Percentiles rank a stretch among this genome's conserved stretches.
These are phyloP conservation scores for Erannis defoliaria DNA, from an alignment of 2,888 invertebrate species.

Conservation along the genomic window DNA sequence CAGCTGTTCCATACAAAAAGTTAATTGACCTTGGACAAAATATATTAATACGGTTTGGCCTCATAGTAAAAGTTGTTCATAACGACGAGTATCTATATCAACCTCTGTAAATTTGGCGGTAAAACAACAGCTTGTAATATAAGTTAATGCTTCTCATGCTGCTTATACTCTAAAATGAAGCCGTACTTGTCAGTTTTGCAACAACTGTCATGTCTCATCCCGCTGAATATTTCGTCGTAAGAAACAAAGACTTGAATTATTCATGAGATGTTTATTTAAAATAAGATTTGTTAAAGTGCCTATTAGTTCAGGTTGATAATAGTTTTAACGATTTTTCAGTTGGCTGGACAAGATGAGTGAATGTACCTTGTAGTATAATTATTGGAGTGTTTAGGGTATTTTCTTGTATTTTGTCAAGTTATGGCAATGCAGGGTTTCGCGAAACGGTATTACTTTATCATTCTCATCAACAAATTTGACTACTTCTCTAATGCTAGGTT, in stretches of 20 bases:
- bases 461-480: too few relatives aligned
- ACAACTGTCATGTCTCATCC: constrained; percentile 22
- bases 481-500: too few relatives aligned
- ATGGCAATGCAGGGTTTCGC: too few relatives aligned
- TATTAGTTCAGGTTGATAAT: constrained; percentile 35
- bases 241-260: constrained; percentile 34
- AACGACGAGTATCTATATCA: too few relatives aligned
- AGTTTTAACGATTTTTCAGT: constrained; percentile 28
- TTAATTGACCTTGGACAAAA: too few relatives aligned
- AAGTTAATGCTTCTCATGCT: background rate
- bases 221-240: constrained; percentile 30
- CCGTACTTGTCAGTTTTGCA: constrained; percentile 21
- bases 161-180: background rate
- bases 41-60: too few relatives aligned
- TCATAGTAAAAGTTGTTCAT: too few relatives aligned
- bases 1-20: too few relatives aligned
- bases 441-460: too few relatives aligned
- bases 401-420: background rate
- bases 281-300: constrained; percentile 29
- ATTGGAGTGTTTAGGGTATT: background rate
- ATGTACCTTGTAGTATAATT: constrained; percentile 2
- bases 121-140: too few relatives aligned
- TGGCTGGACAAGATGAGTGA: constrained; percentile 20
- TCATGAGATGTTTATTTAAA: constrained; percentile 42
- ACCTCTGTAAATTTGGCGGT: too few relatives aligned